phyloP scores from a whole-genome alignment of 2,113 vertebrate genomes.

The Pardalotus punctatus region DNA sequence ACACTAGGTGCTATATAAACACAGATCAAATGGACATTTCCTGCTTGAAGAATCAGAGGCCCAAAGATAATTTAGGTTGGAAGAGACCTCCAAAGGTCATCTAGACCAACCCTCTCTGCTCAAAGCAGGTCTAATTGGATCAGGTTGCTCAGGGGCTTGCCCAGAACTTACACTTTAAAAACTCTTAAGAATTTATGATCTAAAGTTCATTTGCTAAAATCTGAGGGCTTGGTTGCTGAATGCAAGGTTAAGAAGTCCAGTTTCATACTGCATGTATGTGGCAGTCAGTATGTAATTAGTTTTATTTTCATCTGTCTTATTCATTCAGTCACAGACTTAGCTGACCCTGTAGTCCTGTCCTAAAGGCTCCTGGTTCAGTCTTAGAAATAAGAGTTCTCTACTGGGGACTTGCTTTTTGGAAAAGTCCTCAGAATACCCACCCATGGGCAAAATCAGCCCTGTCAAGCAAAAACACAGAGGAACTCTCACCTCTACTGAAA shows the following conservation, averaged over 20 bases:
- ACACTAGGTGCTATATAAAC: background rate
- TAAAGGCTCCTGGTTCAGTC: background rate
- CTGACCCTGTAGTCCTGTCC: background rate
- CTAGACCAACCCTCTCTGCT: background rate
- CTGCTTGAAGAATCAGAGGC: background rate
- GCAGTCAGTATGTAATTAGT: background rate
- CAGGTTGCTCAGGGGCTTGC: background rate
- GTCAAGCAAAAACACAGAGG: background rate
- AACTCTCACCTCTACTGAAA: background rate
- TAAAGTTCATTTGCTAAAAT: slow-evolving; percentile 34
- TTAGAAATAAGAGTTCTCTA: background rate
- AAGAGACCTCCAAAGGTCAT: background rate
- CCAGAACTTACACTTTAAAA: background rate
- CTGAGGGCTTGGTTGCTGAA: background rate
- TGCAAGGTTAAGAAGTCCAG: background rate
- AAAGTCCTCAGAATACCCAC: background rate
- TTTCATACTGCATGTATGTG: background rate
- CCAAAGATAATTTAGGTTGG: background rate
- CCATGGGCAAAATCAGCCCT: background rate
- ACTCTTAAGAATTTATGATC: background rate
- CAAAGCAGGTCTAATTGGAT: slow-evolving; percentile 18
- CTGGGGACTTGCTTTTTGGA: background rate
- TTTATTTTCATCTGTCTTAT: background rate
- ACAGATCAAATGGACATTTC: background rate
- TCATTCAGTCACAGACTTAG: background rate